Conservation (phyloP, 1,140 invertebrate species). For the Cherax destructor region DNA sequence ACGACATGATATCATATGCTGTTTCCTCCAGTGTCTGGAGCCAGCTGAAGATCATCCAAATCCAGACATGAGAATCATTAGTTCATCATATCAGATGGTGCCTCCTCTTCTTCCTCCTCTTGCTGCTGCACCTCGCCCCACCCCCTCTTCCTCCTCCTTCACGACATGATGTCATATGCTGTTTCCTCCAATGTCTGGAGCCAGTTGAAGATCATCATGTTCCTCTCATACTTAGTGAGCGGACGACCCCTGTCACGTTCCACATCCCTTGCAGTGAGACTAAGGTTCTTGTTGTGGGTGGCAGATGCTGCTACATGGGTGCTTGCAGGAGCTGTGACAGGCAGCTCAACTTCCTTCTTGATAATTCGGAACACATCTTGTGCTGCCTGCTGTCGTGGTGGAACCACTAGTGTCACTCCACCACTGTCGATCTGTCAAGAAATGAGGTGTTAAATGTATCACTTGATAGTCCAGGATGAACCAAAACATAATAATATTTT, state of each 20-base stretch:
- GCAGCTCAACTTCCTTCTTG: constrained; percentile 56
- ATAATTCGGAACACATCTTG: constrained; percentile 63
- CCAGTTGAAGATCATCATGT: constrained; percentile 96
- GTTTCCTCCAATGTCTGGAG: constrained; percentile 87
- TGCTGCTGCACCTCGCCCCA: constrained; percentile 37
- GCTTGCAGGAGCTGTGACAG: constrained; percentile 71
- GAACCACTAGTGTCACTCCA: constrained; percentile 53
- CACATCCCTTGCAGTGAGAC: constrained; percentile 82
- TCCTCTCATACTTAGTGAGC: constrained; percentile 89
- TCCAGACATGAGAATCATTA: constrained; percentile 75
- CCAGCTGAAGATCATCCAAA: constrained; percentile 96
- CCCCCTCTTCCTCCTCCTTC: constrained; percentile 65
- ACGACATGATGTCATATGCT: constrained; percentile 75
- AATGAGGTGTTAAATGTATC: not conserved
- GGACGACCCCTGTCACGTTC: constrained; percentile 88
- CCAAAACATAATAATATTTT: too few relatives aligned
- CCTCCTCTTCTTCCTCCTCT: constrained; percentile 16
- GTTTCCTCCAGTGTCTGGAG: constrained; percentile 87
- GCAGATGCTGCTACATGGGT: constrained; percentile 70
- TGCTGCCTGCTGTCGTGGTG: constrained; percentile 44
- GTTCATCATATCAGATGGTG: not conserved
- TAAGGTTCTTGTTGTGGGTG: constrained; percentile 65
- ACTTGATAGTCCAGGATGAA: too few relatives aligned
- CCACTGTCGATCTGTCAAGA: constrained; percentile 46
- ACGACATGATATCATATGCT: constrained; percentile 75